Evolutionary conservation across 2,113 vertebrate genomes (phyloP).

Genomic region (Caretta caretta): DNA sequence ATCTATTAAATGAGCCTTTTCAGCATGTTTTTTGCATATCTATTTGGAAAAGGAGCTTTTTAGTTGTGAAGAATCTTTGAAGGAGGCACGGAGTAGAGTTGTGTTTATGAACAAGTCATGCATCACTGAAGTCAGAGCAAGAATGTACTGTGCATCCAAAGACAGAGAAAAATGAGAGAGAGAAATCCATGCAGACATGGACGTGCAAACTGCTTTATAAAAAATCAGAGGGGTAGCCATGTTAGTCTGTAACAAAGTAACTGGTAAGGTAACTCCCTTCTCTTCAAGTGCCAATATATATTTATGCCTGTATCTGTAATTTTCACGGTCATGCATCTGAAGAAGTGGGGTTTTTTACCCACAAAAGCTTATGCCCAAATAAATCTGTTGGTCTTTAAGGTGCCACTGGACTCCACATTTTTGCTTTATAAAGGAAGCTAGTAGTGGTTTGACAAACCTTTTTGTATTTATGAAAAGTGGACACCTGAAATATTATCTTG

Average conservation of each 20-base stretch:
- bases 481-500: background rate
- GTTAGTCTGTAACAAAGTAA: too few species aligned
- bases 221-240: background rate
- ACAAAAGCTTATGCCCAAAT: too few species aligned
- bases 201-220: background rate
- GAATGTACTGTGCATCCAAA: background rate
- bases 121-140: background rate
- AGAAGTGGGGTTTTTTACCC: too few species aligned
- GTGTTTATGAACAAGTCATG: rapidly evolving
- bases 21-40: background rate
- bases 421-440: background rate
- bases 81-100: background rate
- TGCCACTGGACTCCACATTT: too few species aligned
- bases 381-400: too few species aligned
- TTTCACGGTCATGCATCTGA: too few species aligned
- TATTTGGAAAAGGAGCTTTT: background rate
- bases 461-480: background rate
- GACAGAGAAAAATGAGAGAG: background rate
- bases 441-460: background rate
- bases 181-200: rapidly evolving
- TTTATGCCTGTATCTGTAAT: too few species aligned
- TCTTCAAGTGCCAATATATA: too few species aligned
- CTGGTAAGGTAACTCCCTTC: too few species aligned
- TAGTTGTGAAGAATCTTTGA: background rate
- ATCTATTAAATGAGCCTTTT: background rate